Evolutionary conservation across 2,888 invertebrate species (phyloP), one percentile per base, ranked within the genome.

Genomic region (Erannis defoliaria): DNA sequence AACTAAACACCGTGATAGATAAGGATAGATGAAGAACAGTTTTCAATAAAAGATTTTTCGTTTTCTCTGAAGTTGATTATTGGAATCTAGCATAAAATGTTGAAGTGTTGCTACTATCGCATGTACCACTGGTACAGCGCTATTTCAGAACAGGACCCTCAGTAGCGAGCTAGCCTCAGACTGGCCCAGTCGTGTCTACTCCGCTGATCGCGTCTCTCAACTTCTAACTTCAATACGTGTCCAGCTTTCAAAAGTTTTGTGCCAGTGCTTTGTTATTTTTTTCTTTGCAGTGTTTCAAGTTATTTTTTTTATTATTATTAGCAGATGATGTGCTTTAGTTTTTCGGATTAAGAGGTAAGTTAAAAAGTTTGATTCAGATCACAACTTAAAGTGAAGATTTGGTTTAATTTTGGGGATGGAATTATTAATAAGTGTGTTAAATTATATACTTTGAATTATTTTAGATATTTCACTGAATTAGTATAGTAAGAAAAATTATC

Each of bases 261-360:
- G 53, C 48, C 56, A 57, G 62, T 62, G 56, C 60, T 60, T 55
- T 55, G 55, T 55, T 35, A 12, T 35, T 50, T 35, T 38, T 51
- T 57, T 23, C 6, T 51, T 62, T 37, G 53, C 48, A 42, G 56
- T 56, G 61, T 18, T 29, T 29, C 5, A 50, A 45, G 38, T 31
- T 23, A 23, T 40, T 5, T 55, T 35, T 55, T 38, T 31, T 40
- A 40, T 51, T 31, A 40, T n/a, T 51, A 50, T 60, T 49, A 26
- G 38, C 50, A 18, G 55, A 23, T 21, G 46, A 42, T 53, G 62
- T 57, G 48, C 0, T 54, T 62, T 54, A 42, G 61, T 50, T 51
- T 53, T 42, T 14, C 1, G n/a, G 42, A 48, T 23, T 53, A 56
- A 62, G 53, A 62, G 62, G 62, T 62, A 46, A 56, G 62, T 61